Evolutionary conservation across 2,113 vertebrate species (phyloP).

Genomic region (Melanerpes formicivorus): DNA sequence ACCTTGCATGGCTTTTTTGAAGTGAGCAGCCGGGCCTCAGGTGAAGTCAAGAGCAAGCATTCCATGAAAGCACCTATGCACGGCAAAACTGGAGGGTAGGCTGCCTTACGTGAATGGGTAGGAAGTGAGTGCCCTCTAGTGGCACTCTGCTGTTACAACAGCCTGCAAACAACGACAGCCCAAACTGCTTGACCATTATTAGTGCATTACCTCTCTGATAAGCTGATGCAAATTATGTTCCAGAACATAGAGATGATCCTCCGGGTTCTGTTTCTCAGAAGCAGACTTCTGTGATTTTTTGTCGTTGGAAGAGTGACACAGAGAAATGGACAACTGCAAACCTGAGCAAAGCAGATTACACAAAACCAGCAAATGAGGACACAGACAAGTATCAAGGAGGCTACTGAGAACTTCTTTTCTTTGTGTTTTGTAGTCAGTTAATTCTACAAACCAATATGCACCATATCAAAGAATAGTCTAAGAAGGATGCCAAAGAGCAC

Average conservation of each 20-base stretch:
- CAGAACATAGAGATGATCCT: conserved; percentile 95
- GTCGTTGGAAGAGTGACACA: conserved; percentile 93
- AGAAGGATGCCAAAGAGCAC: background rate
- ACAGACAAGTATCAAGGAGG: background rate
- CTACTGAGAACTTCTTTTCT: background rate
- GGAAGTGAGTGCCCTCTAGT: conserved; percentile 14
- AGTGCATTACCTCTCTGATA: conserved; percentile 90
- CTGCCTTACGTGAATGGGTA: background rate
- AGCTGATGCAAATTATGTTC: conserved; percentile 97
- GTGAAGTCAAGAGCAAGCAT: background rate
- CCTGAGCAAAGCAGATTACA: conserved; percentile 70
- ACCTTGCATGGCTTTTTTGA: background rate
- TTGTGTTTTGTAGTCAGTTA: background rate
- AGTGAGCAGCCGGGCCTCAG: background rate
- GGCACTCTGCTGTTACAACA: background rate
- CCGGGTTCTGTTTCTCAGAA: conserved; percentile 87
- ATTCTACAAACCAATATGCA: background rate
- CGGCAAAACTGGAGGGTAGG: fast-evolving
- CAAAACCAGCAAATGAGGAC: background rate
- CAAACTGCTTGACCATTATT: background rate
- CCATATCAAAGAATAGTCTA: background rate
- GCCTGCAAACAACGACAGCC: fast-evolving
- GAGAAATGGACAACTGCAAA: conserved; percentile 93
- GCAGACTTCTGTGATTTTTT: conserved; percentile 87
- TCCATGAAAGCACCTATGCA: background rate